phyloP scores from a whole-genome alignment of 2,797 vertebrate species.

The Ptychadena robeensis region DNA sequence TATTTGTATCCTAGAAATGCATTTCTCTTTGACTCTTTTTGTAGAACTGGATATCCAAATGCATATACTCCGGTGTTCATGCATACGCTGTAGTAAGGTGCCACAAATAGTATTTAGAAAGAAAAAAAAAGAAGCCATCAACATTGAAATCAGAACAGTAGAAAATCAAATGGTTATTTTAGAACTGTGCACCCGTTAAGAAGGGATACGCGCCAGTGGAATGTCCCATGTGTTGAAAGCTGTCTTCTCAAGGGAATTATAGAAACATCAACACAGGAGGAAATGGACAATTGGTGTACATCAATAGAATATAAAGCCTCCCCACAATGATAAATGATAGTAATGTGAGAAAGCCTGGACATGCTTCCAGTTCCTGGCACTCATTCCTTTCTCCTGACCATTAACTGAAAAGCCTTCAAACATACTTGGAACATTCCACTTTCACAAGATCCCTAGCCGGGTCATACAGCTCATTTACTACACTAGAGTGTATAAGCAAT shows the following conservation, averaged over 20 bases:
- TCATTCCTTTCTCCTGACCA: constrained; percentile 52
- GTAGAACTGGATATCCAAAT: too few relatives aligned
- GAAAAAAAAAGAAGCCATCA: too few relatives aligned
- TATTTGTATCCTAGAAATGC: too few relatives aligned
- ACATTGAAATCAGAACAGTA: background rate
- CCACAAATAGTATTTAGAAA: background rate
- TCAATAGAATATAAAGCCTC: constrained; percentile 46
- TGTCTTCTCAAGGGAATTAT: constrained; percentile 34
- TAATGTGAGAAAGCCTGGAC: constrained; percentile 28
- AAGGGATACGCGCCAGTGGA: constrained; percentile 5
- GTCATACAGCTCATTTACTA: constrained; percentile 51
- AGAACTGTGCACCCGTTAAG: constrained; percentile 7
- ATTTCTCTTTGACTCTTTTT: too few relatives aligned
- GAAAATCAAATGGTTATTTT: constrained; percentile 21
- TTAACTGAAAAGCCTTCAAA: constrained; percentile 35
- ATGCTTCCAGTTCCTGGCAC: constrained; percentile 35
- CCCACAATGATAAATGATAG: constrained; percentile 44
- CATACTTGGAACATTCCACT: constrained; percentile 50
- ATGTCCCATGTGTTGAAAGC: constrained; percentile 46
- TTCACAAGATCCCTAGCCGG: constrained; percentile 16
- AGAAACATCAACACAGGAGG: constrained; percentile 42
- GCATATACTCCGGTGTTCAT: background rate
- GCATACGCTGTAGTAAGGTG: background rate
- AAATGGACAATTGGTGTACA: constrained; percentile 38
- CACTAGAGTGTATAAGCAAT: constrained; percentile 44